These are phyloP conservation scores for Poeciliopsis occidentalis DNA, from an alignment of 2,113 vertebrate species.

Conservation along the genomic window DNA sequence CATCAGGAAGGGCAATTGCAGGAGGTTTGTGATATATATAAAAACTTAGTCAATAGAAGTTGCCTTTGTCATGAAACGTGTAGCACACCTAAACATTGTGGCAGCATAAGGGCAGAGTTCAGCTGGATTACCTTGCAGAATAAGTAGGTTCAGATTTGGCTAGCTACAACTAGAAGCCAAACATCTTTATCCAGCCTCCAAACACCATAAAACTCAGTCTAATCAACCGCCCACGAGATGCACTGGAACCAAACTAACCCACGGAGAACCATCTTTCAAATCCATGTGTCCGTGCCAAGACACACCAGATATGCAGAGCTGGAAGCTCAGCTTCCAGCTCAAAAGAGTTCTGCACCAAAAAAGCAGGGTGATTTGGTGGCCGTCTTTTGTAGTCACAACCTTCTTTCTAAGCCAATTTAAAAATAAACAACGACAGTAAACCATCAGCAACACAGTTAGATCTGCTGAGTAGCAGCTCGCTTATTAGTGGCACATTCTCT, in stretches of 20 bases:
- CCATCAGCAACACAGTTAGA: conserved; percentile 55
- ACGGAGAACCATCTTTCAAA: not conserved
- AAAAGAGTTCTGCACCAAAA: no score
- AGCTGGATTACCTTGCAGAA: not conserved
- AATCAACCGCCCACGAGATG: not conserved
- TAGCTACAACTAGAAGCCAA: not conserved
- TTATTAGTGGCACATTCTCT: conserved; percentile 62
- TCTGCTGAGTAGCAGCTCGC: conserved; percentile 53
- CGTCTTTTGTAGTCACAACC: not conserved
- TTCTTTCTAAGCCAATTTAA: conserved; percentile 13
- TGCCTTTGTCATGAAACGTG: not conserved
- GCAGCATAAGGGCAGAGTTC: not conserved
- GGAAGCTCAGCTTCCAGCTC: not conserved
- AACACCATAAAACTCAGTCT: not conserved
- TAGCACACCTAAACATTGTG: not conserved
- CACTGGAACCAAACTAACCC: not conserved
- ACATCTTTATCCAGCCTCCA: not conserved
- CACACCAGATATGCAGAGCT: not conserved
- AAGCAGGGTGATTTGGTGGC: not conserved
- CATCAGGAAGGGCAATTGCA: not conserved
- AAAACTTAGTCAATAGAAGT: not conserved
- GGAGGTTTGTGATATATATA: not conserved
- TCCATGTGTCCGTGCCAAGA: not conserved
- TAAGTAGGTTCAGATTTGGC: not conserved
- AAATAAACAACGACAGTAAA: conserved; percentile 28